These are phyloP conservation scores for Mythimna lalbum DNA, from an alignment of 2,888 invertebrate genomes.

Conservation along the genomic window DNA sequence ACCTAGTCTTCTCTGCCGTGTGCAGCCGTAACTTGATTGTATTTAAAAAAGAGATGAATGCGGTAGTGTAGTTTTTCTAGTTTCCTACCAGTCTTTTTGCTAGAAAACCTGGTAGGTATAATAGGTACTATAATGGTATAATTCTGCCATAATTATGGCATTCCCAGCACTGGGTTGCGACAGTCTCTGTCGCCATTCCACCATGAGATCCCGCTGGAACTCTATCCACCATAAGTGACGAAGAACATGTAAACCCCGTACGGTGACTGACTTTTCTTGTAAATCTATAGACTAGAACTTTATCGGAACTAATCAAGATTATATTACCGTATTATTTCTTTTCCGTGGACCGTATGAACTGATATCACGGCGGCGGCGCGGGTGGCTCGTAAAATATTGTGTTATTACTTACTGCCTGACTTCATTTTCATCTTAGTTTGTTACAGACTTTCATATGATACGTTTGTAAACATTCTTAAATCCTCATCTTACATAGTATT, in stretches of 20 bases:
- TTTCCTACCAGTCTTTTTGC: not conserved
- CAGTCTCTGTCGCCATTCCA: too few species aligned
- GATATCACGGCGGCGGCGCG: constrained; percentile 67
- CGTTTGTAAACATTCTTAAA: constrained; percentile 3
- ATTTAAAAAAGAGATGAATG: too few species aligned
- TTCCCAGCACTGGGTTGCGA: too few species aligned
- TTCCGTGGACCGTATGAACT: constrained; percentile 69
- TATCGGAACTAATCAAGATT: constrained; percentile 77
- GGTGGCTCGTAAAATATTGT: constrained; percentile 68
- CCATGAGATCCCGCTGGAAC: too few species aligned
- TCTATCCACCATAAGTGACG: not conserved
- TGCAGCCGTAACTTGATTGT: too few species aligned
- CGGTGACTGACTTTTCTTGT: constrained; percentile 45
- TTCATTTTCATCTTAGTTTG: constrained; percentile 38
- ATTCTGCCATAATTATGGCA: too few species aligned
- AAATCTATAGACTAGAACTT: constrained; percentile 62
- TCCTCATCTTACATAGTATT: too few species aligned
- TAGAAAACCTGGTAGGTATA: too few species aligned
- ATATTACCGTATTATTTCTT: constrained; percentile 73
- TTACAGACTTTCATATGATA: constrained; percentile 5
- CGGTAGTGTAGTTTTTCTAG: too few species aligned
- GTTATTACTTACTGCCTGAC: constrained; percentile 47
- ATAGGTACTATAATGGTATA: too few species aligned
- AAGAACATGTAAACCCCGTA: constrained; percentile 6
- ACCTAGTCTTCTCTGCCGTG: too few species aligned